phyloP scores from a whole-genome alignment of 92 coral and sea anemone species.

The Muricea muricata region DNA sequence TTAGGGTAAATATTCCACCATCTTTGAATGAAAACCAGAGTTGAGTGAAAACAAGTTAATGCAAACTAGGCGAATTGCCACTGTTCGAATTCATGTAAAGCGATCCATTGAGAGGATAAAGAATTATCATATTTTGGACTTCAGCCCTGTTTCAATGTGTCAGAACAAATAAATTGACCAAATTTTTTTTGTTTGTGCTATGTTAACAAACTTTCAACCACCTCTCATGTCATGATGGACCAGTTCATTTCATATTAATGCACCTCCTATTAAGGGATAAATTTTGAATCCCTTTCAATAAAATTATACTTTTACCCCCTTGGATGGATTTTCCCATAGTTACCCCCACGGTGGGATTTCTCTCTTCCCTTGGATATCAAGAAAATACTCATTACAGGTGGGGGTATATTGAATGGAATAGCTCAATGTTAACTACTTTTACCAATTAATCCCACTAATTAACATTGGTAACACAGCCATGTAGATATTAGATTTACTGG shows the following conservation, averaged over 20 bases:
- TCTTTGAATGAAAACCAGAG: constrained; percentile 68
- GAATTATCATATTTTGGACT: constrained; percentile 68
- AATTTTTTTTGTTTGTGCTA: constrained; percentile 68
- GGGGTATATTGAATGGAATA: no score
- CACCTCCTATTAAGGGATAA: neutral
- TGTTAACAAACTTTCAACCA: constrained; percentile 66
- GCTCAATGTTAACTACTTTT: no score
- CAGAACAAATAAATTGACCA: constrained; percentile 60
- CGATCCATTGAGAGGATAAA: constrained; percentile 69
- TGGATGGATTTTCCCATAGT: no score
- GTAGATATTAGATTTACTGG: no score
- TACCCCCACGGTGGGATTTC: no score
- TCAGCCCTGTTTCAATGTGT: constrained; percentile 58
- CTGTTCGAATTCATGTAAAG: constrained; percentile 60
- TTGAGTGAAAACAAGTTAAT: constrained; percentile 59
- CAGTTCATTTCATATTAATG: no score
- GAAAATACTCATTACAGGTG: no score
- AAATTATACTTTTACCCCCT: no score
- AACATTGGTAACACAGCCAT: no score
- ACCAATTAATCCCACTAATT: no score
- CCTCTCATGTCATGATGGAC: constrained; percentile 50
- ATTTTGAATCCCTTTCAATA: no score
- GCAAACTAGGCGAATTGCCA: constrained; percentile 61
- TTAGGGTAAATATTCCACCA: constrained; percentile 66
- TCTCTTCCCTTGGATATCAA: no score